Evolutionary conservation across 1,140 invertebrate species (phyloP), one percentile per base, ranked within the genome.

Genomic region (Plodia interpunctella): DNA sequence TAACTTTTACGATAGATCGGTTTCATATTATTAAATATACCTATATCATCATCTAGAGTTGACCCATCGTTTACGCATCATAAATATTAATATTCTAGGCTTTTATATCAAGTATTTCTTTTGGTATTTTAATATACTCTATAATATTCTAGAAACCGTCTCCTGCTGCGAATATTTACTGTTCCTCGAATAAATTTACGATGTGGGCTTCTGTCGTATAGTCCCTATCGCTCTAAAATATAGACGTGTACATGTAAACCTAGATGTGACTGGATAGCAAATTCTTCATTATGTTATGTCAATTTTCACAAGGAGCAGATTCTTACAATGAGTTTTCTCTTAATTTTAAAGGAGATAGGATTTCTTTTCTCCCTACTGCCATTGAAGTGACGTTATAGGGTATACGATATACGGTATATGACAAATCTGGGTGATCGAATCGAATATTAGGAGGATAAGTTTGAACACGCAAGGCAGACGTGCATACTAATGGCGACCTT

Each of bases 261-360:
- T 53, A 53, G 20, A 53, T 53, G 51, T 53, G 51, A 21, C 51
- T 53, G 51, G 19, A 13, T 21, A 53, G 51, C 20, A 25, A 53
- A 53, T 53, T 25, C 5, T n/a, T 1, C 13, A 53, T 1, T 9
- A 25, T 20, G 19, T 25, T 20, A 53, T 20, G 5, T 4, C 19
- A 21, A 51, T 13, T 6, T 25, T 25, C 10, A 35, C 32, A 35
- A 2, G 32, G 32, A 13, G 8, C 1, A 13, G 10, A 35, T 35
- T 9, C 13, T n/a, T n/a, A n/a, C n/a, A n/a, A n/a, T n/a, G n/a
- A n/a, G n/a, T n/a, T n/a, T n/a, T n/a, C n/a, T n/a, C n/a, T n/a
- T n/a, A n/a, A 35, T 11, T 17, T 17, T 15, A 6, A 10, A 44
- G 10, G 13, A 44, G 5, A 5, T 5, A 15, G 5, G 15, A 44